Base-by-base conservation (phyloP, 1,140 invertebrate species). In the Goniozus legneri region DNA sequence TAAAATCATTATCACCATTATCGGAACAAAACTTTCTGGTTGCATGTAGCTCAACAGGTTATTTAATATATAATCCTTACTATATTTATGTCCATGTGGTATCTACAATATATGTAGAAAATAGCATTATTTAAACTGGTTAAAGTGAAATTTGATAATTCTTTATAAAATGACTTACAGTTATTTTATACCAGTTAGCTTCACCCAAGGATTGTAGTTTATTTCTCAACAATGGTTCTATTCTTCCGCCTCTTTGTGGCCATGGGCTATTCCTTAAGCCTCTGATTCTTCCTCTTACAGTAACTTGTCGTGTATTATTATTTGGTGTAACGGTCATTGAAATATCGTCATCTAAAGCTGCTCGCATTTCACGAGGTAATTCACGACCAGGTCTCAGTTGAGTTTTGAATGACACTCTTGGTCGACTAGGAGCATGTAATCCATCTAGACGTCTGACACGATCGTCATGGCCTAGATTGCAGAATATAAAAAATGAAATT, bases 11-110 rank as follows among this genome's bases (percentile, higher is more conserved):
- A 67, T 75, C 69, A 82, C 80, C 57, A 69, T 70, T 43, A 79
- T 70, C 3, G 88, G 86, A 36, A 80, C 74, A 52, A 90, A 85
- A 4, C 79, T 67, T 15, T 81, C 76, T 2, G 86, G 86, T 16
- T 79, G 74, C 22, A 88, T 69, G 22, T 78, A 78, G 3, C 78
- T 81, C 13, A 82, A 58, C 1, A 89, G 58, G 15, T 76, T 77
- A 42, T 78, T 80, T 33, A 87, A 52, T 1, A 89, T 41, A 42
- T 81, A 81, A 20, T 83, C 79, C 64, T 87, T 88, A 1, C 84
- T 81, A 66, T 88, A 87, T 65, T 86, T 86, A 7, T 82, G 78
- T 24, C 86, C 87, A 73, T 81, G 83, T 15, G 85, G 84, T 54
- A 90, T 80, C 82, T 85, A 34, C 6, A 69, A 73, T 54, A 53